Evolutionary conservation across 2,113 vertebrate species (phyloP), one percentile per base, ranked within the genome.

Genomic region (Heterocephalus glaber): DNA sequence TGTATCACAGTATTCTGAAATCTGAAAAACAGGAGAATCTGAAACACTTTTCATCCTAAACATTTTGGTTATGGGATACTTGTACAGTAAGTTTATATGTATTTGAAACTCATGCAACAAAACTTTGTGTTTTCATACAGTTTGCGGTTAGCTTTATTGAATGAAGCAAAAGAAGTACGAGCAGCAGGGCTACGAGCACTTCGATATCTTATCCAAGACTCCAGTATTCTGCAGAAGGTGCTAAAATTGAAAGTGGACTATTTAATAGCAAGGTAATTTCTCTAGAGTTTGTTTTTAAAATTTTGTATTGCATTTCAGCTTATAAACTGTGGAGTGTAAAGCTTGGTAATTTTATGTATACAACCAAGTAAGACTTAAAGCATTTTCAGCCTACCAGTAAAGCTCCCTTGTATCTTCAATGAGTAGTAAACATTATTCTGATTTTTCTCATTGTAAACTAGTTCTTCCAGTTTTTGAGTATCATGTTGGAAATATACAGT

Each of bases 141-240:
- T 98, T 98, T 99, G 98, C 98, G 99, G 83, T 98, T 99, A 98
- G 99, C 99, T 97, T 98, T 99, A 91, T 98, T 99, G 86, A 99
- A 99, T 96, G 99, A 99, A 99, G 99, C 99, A 76, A 99, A 99
- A 98, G 99, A 99, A 98, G 99, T 99, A 81, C 99, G 99, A 96
- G 99, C 99, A 95, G 99, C 99, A 56, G 99, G 99, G 38, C 98
- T 99, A 94, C 98, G 99, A 98, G 99, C 99, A 3, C 99, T 99
- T 95, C 99, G 99, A 38, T 99, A 99, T 98, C 99, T 99, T 92
- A 99, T 99, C 96, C 98, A 99, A 98, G 99, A 99, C 98, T 99
- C 99, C 98, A 98, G 80, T 95, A 98, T 99, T 98, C 98, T 99
- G 86, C 99, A 99, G 98, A 99, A 99, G 98, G 99, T 99, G 98